These are phyloP conservation scores for Pachypsylla venusta DNA, from an alignment of 1,140 invertebrate species.

Conservation along the genomic window DNA sequence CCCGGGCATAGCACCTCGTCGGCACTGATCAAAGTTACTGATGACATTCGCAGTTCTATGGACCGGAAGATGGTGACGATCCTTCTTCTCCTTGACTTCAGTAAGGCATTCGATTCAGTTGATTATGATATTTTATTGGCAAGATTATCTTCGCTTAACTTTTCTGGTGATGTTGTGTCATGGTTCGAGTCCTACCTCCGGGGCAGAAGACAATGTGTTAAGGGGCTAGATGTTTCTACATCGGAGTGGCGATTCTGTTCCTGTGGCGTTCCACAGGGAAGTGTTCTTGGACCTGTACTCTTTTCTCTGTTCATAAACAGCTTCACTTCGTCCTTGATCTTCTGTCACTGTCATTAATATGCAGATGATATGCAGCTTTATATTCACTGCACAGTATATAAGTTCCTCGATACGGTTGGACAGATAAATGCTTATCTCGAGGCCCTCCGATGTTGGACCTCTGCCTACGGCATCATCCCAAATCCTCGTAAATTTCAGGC, in stretches of 20 bases:
- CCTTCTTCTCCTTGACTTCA: conserved; percentile 27
- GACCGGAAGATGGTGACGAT: conserved; percentile 23
- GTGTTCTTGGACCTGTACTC: neutral
- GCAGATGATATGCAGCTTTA: neutral
- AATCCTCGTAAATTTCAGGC: neutral
- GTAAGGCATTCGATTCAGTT: conserved; percentile 25
- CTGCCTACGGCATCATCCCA: neutral
- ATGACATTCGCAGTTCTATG: conserved; percentile 24
- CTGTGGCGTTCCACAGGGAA: neutral
- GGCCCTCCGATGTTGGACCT: neutral
- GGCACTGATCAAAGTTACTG: conserved; percentile 24
- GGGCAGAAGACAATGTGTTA: neutral
- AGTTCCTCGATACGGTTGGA: neutral
- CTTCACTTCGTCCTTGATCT: neutral
- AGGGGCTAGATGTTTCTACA: neutral
- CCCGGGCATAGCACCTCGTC: conserved; percentile 23
- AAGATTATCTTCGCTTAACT: neutral
- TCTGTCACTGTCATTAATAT: neutral
- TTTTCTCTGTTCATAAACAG: neutral
- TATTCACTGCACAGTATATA: neutral
- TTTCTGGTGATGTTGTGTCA: neutral
- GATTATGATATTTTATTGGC: conserved; percentile 15
- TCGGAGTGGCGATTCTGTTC: neutral
- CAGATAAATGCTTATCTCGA: neutral
- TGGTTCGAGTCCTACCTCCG: neutral